Conservation (phyloP, 2,888 invertebrate genomes). For the Galeopsomyia nigrocyanea region DNA sequence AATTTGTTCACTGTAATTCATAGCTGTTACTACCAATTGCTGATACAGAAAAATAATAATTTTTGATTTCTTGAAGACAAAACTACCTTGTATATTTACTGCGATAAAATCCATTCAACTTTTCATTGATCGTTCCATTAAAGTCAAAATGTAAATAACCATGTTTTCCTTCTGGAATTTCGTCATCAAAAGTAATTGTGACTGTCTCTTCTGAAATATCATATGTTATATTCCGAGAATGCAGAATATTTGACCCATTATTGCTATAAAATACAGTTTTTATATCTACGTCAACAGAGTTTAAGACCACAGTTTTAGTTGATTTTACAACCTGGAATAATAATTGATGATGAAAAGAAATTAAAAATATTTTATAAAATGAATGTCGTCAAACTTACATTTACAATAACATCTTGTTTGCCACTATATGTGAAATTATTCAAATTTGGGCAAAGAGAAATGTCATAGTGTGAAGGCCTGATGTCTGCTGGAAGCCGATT, state of each 20-base stretch:
- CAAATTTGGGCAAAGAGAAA: constrained; percentile 87
- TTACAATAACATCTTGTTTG: constrained; percentile 83
- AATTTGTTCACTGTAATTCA: constrained; percentile 75
- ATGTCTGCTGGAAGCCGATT: constrained; percentile 84
- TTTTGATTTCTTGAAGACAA: background rate
- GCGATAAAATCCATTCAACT: constrained; percentile 94
- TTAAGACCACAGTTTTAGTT: constrained; percentile 80
- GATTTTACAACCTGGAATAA: constrained; percentile 73
- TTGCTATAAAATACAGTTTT: constrained; percentile 73
- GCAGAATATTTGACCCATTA: constrained; percentile 67
- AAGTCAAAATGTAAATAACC: constrained; percentile 77
- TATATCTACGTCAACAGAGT: constrained; percentile 83
- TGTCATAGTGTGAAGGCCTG: constrained; percentile 87
- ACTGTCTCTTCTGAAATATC: constrained; percentile 78
- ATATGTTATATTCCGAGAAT: constrained; percentile 63
- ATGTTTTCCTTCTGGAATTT: constrained; percentile 73
- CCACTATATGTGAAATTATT: constrained; percentile 88
- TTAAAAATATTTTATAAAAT: constrained; percentile 19
- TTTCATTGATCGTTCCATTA: constrained; percentile 88
- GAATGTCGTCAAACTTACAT: constrained; percentile 74
- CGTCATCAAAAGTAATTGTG: constrained; percentile 75
- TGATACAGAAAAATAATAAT: background rate
- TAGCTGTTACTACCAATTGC: background rate
- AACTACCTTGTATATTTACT: constrained; percentile 80
- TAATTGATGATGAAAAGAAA: constrained; percentile 16